Evolutionary conservation across 2,888 invertebrate species (phyloP).

Genomic region (Cheilosia impressa): DNA sequence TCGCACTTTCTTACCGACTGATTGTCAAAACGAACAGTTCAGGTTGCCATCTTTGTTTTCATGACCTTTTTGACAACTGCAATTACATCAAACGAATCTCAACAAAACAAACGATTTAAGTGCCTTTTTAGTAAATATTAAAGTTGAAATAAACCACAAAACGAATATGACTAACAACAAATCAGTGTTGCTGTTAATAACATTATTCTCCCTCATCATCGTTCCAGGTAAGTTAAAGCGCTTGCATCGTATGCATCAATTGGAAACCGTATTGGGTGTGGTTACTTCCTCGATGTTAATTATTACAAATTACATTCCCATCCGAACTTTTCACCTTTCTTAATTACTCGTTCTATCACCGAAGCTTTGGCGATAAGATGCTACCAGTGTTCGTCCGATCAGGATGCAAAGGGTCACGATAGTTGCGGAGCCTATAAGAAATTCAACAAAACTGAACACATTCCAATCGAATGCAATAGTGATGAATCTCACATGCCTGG

Average conservation of each 20-base stretch:
- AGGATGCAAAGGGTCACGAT: slow-evolving; percentile 89
- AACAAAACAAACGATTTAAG: slow-evolving; percentile 66
- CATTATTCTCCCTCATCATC: slow-evolving; percentile 34
- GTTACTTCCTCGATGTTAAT: slow-evolving; percentile 29
- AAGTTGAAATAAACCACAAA: background rate
- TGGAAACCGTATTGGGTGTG: slow-evolving; percentile 54
- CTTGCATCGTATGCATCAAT: background rate
- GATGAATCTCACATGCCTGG: slow-evolving; percentile 97
- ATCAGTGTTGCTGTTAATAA: slow-evolving; percentile 33
- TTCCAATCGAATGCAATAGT: slow-evolving; percentile 96
- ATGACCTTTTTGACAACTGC: slow-evolving; percentile 46
- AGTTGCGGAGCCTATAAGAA: slow-evolving; percentile 95
- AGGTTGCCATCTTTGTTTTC: slow-evolving; percentile 2
- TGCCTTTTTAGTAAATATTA: slow-evolving; percentile 51
- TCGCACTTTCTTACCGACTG: slow-evolving; percentile 15
- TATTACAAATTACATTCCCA: slow-evolving; percentile 21
- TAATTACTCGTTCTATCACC: slow-evolving; percentile 9
- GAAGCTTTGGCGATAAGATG: slow-evolving; percentile 89
- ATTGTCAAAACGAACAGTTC: background rate
- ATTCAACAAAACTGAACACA: slow-evolving; percentile 93
- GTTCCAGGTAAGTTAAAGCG: slow-evolving; percentile 46
- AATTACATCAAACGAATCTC: slow-evolving; percentile 42
- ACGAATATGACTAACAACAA: slow-evolving; percentile 58
- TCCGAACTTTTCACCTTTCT: slow-evolving; percentile 48
- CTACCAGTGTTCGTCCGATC: slow-evolving; percentile 96